phyloP scores from a whole-genome alignment of 2,888 invertebrate genomes.

The Platycheirus albimanus region DNA sequence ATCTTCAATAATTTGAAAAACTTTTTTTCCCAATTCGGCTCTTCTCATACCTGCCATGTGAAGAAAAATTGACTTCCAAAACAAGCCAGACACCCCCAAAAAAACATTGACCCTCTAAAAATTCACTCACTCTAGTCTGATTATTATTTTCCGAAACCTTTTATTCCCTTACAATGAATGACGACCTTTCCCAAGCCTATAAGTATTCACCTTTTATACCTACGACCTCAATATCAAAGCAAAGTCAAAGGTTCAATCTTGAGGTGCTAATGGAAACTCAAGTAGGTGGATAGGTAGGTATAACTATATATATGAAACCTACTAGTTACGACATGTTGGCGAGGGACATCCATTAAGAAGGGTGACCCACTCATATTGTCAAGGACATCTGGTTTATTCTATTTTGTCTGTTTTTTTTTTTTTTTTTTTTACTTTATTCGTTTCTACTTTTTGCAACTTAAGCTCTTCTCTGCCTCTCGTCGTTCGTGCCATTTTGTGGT shows the following conservation, averaged over 20 bases:
- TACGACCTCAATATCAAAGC: constrained; percentile 53
- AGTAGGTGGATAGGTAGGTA: no score
- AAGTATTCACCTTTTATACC: constrained; percentile 37
- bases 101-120: no score
- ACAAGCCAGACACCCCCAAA: no score
- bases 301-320: no score
- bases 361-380: constrained; percentile 53
- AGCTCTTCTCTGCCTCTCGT: constrained; percentile 10
- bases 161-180: constrained; percentile 16
- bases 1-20: no score
- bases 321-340: constrained; percentile 21
- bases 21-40: no score
- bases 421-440: neutral
- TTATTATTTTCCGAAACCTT: neutral
- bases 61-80: no score
- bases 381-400: constrained; percentile 56
- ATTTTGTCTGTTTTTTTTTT: constrained; percentile 7
- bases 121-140: no score
- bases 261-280: constrained; percentile 58
- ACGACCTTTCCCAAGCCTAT: neutral
- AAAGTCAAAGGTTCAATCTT: constrained; percentile 43
- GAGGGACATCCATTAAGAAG: constrained; percentile 56
- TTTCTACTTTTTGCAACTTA: constrained; percentile 8
- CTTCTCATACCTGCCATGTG: no score
- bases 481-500: constrained; percentile 46